Evolutionary conservation across 2,888 invertebrate species (phyloP), one percentile per base, ranked within the genome.

Genomic region (Fabriciana adippe): DNA sequence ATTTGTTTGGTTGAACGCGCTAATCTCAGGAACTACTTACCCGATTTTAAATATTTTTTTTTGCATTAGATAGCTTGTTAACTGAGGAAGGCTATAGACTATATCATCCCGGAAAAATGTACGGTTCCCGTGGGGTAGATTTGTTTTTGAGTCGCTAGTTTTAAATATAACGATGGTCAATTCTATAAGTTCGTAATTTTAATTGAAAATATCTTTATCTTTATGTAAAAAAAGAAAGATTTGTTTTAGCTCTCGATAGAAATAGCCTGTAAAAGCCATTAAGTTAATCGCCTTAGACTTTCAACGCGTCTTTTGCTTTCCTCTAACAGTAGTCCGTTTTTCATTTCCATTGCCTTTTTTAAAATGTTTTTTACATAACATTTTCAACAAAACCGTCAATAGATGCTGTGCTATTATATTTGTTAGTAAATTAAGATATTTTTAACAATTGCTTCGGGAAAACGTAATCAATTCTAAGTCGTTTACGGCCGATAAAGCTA

Each of bases 191-290:
- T 47, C 16, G 45, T 15, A 57, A 14, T 14, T 47, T 55, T 70
- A 66, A 77, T 72, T 76, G 75, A 79, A 79, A 76, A 68, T 70
- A 70, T 75, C 74, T 76, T 77, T 75, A 77, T 76, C 78, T 79
- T 74, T 78, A 83, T 75, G 75, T 68, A 77, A 79, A 80, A 47
- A 26, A 79, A 79, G 78, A 79, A 76, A 82, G 85, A 86, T 66
- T 71, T 71, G 68, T 66, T 71, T 86, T 82, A 80, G 78, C 81
- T 81, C 85, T 85, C 86, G 84, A 88, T 88, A 85, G 84, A 84
- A 87, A 82, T 85, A 83, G 82, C 81, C 81, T 83, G 82, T 84
- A 83, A 81, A 79, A 83, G 82, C 88, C 84, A 89, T 89, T 87
- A 86, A 85, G 84, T 85, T 79, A 82, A 81, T 81, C 81, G 80